phyloP scores from a whole-genome alignment of 37 sponge, comb jelly and placozoan species.

The Eunapius fragilis region DNA sequence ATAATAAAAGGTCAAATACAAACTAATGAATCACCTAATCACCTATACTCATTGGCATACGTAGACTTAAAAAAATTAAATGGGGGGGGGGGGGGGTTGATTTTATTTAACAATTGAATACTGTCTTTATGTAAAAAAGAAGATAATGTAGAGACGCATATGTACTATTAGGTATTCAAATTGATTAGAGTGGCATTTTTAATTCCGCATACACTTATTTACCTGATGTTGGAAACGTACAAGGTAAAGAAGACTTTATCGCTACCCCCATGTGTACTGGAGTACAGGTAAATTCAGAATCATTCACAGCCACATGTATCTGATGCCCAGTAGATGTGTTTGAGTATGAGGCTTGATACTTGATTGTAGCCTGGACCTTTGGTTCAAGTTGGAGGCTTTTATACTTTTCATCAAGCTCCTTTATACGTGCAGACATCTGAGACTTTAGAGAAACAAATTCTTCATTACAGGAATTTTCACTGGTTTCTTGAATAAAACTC shows the following conservation, averaged over 20 bases:
- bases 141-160: too few relatives aligned
- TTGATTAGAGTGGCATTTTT: too few relatives aligned
- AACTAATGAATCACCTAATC: too few relatives aligned
- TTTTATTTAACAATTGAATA: too few relatives aligned
- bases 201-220: too few relatives aligned
- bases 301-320: not conserved
- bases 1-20: too few relatives aligned
- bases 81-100: too few relatives aligned
- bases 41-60: too few relatives aligned
- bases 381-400: not conserved
- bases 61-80: too few relatives aligned
- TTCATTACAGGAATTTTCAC: not conserved
- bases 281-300: not conserved
- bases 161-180: too few relatives aligned
- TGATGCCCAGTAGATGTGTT: not conserved
- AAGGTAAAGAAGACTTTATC: not conserved
- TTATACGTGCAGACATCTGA: not conserved
- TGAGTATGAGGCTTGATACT: not conserved
- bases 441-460: not conserved
- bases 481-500: not conserved
- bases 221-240: not conserved
- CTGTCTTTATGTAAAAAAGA: too few relatives aligned
- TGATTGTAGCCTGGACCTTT: not conserved
- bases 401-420: not conserved
- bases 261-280: not conserved